A percentile compares a stretch with the other conserved stretches of the same genome.
Conservation (phyloP, 2,888 invertebrate species). For the Synanthedon myopaeformis region DNA sequence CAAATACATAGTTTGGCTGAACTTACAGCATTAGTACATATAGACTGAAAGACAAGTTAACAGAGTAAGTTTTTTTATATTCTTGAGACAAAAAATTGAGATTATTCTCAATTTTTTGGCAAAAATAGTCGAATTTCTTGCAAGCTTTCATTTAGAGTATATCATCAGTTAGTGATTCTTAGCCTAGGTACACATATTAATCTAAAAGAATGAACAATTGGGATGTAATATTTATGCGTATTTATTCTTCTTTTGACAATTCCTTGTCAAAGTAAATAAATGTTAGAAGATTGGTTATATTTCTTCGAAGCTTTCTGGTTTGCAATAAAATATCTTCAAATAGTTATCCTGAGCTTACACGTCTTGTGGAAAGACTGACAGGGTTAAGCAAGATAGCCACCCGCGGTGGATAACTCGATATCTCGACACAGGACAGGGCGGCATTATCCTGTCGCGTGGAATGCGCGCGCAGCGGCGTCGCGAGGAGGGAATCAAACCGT, state of each 20-base stretch:
- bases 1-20: too few species aligned
- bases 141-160: too few species aligned
- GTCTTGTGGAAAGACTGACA: constrained; percentile 26
- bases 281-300: neutral
- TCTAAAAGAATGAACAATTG: too few species aligned
- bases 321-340: constrained; percentile 9
- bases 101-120: too few species aligned
- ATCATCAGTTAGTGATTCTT: too few species aligned
- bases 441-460: constrained; percentile 49
- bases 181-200: too few species aligned
- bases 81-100: too few species aligned
- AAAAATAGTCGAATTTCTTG: too few species aligned
- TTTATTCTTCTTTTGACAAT: neutral
- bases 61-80: too few species aligned
- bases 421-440: constrained; percentile 58
- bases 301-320: neutral
- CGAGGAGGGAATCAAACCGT: constrained; percentile 65
- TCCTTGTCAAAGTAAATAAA: neutral
- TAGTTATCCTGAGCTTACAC: constrained; percentile 22
- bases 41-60: too few species aligned
- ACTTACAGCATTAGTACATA: too few species aligned
- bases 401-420: constrained; percentile 59
- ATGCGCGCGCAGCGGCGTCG: constrained; percentile 65
- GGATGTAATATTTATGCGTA: too few species aligned
- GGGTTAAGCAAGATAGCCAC: constrained; percentile 45